Conservation (phyloP, 2,113 vertebrate species). For the Cisticola juncidis region DNA sequence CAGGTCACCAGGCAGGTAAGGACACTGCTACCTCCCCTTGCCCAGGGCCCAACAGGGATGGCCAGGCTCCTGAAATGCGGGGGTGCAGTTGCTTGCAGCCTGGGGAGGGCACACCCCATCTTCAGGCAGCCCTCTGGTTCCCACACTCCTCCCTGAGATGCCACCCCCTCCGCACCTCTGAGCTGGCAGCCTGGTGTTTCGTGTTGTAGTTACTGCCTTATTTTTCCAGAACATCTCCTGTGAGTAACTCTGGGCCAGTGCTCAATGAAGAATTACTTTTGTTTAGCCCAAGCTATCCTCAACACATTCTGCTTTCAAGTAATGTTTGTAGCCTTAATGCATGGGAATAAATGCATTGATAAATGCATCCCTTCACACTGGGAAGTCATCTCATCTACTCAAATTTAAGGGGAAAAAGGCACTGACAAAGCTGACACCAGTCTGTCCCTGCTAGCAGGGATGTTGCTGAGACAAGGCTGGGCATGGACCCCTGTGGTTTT, state of each 20-base stretch:
- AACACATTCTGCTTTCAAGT: neutral
- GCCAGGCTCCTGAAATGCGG: neutral
- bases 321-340: neutral
- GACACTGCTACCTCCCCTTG: neutral
- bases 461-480: neutral
- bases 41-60: neutral
- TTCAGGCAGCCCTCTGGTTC: neutral
- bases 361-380: neutral
- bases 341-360: neutral
- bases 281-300: neutral
- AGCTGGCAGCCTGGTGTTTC: neutral
- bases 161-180: neutral
- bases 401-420: neutral
- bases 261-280: neutral
- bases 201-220: accelerated
- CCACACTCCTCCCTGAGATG: neutral
- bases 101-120: neutral
- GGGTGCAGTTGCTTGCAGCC: neutral
- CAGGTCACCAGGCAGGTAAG: slow-evolving; percentile 11
- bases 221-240: slow-evolving; percentile 43
- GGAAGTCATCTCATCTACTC: neutral
- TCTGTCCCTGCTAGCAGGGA: accelerated
- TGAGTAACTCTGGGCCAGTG: neutral
- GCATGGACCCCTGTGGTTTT: accelerated
- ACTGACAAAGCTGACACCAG: accelerated